These are phyloP conservation scores for Sarcoramphus papa DNA, from an alignment of 2,797 vertebrate species.

Conservation along the genomic window DNA sequence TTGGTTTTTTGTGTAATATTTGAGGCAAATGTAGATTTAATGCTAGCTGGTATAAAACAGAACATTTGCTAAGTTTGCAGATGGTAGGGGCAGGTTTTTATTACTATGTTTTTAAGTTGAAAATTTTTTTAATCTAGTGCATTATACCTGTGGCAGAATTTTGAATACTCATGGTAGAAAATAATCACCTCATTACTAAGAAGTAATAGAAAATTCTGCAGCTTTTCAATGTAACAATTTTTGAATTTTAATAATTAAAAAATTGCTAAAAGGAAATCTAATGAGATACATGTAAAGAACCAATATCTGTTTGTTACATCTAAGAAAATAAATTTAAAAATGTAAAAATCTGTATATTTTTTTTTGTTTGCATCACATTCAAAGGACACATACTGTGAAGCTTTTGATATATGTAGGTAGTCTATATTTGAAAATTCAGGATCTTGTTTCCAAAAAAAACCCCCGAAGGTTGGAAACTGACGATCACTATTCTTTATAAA, in stretches of 20 bases:
- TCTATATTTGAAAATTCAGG: not conserved
- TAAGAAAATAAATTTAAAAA: not conserved
- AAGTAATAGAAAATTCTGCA: constrained; percentile 8
- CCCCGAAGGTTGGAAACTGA: not conserved
- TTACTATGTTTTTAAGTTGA: not conserved
- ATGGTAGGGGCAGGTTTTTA: not conserved
- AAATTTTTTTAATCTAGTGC: not conserved
- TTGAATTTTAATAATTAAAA: not conserved
- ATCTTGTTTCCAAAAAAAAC: not conserved
- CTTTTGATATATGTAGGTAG: not conserved
- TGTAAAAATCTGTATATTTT: not conserved
- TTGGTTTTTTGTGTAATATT: not conserved
- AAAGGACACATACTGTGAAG: not conserved
- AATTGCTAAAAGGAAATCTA: constrained; percentile 1
- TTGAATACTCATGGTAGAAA: constrained; percentile 16
- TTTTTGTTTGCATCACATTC: constrained; percentile 24
- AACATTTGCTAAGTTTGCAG: constrained; percentile 19
- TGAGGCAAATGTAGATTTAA: not conserved
- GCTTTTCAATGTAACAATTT: not conserved
- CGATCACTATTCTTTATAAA: not conserved
- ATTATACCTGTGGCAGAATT: constrained; percentile 38
- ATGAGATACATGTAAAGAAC: constrained; percentile 15
- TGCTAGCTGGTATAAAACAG: constrained; percentile 28
- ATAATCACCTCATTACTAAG: not conserved
- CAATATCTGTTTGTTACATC: constrained; percentile 45